Evolutionary conservation across 2,113 vertebrate genomes (phyloP).

Genomic region (Acanthochromis polyacanthus): DNA sequence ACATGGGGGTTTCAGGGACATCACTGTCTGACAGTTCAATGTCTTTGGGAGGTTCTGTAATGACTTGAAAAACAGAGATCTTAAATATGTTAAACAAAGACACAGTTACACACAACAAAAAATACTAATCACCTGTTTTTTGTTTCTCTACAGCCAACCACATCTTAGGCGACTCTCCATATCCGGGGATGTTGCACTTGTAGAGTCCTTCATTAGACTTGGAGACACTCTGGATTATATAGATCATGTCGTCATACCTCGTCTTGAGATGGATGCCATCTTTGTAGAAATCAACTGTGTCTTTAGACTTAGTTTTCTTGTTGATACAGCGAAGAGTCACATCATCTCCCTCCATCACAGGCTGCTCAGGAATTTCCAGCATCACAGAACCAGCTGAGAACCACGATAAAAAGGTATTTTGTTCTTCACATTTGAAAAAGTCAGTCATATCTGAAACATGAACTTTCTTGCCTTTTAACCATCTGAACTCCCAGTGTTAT

Average conservation of each 20-base stretch:
- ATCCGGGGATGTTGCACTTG: conserved; percentile 42
- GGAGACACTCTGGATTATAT: conserved; percentile 27
- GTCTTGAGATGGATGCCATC: not conserved
- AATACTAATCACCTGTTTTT: no score
- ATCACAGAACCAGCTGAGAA: conserved; percentile 29
- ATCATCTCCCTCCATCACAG: not conserved
- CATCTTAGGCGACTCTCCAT: conserved; percentile 42
- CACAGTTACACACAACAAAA: accelerated
- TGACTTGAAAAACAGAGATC: accelerated
- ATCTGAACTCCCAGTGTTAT: no score
- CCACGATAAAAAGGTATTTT: not conserved
- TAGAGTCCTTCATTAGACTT: conserved; percentile 54
- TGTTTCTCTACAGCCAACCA: conserved; percentile 21
- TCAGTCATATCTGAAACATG: no score
- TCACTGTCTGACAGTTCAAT: accelerated
- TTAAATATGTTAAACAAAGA: accelerated
- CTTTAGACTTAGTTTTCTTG: accelerated
- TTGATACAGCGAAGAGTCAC: not conserved
- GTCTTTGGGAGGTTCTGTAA: not conserved
- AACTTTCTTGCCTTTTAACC: no score
- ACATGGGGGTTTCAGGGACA: accelerated
- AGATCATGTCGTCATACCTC: accelerated
- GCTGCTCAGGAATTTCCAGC: not conserved
- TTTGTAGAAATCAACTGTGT: conserved; percentile 40
- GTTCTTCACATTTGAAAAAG: no score